Evolutionary conservation across 1,140 invertebrate species (phyloP), one percentile per base, ranked within the genome.

Genomic region (Atopsyche davidsoni): DNA sequence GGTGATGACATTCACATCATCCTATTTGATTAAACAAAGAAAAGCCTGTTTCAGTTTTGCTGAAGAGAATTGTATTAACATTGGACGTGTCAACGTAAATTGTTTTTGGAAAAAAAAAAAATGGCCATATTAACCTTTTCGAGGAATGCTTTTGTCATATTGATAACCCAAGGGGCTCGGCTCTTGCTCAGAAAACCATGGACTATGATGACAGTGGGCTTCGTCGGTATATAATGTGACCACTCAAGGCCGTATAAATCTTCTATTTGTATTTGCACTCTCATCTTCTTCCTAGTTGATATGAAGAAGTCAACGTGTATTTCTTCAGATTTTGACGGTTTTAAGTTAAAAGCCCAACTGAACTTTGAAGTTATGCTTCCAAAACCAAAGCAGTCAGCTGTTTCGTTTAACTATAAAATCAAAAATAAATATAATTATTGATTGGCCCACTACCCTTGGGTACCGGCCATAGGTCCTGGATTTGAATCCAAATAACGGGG

Each of bases 171-270:
- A 2, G 62, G 61, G 6, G 73, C 68, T 22, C 73, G 65, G 28
- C 75, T 73, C 45, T 76, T 65, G 16, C 76, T 76, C 64, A 79
- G 67, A 59, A 78, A 79, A 1, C 78, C 78, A 44, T 79, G 78
- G 2, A 78, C 68, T 16, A 79, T 78, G 44, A 79, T 52, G 9
- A 78, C 59, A 0, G 76, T 79, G 22, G 58, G 66, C 23, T 75
- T 68, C 7, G 60, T 57, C 0, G 74, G 65, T 16, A 68, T 58
- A 58, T 75, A 79, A 48, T 77, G 72, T 1, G 73, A 73, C 75
- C 75, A 78, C 47, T 79, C 75, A 2, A 79, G 53, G n/a, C 75
- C 74, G 46, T 79, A 79, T 35, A 79, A 75, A 0, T 68, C 49
- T 6, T 73, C 78, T 2, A 62, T 22, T 0, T 61, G 4, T 0